Evolutionary conservation across 2,113 vertebrate species (phyloP).

Genomic region (Stomatorhinus ivindoensis): DNA sequence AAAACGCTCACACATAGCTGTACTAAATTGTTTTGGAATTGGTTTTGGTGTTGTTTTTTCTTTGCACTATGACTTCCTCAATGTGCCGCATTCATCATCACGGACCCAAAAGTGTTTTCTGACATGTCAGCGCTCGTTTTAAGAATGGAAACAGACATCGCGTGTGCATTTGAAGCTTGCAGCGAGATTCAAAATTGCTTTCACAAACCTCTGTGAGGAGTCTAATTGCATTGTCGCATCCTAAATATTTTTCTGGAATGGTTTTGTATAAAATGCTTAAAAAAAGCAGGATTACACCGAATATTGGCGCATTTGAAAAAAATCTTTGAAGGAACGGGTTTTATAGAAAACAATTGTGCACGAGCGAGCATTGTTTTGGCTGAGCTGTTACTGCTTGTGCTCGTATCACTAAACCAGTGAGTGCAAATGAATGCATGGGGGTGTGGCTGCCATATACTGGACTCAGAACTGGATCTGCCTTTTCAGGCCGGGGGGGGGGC

Average conservation of each 20-base stretch:
- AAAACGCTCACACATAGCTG: not conserved
- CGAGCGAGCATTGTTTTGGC: not conserved
- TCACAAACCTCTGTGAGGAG: constrained; percentile 40
- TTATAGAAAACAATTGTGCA: not conserved
- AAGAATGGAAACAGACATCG: constrained; percentile 44
- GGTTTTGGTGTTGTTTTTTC: not conserved
- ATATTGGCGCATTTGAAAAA: not conserved
- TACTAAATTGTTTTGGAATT: constrained; percentile 7
- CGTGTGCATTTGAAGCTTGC: constrained; percentile 43
- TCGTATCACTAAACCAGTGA: not conserved
- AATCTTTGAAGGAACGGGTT: not conserved
- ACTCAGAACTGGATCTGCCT: not conserved
- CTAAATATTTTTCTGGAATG: constrained; percentile 45
- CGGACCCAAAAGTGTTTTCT: constrained; percentile 28
- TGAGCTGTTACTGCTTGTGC: not conserved
- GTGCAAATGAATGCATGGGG: not conserved
- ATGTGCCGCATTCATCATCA: constrained; percentile 30
- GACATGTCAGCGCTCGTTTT: constrained; percentile 42
- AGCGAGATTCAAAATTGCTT: constrained; percentile 52
- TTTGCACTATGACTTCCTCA: constrained; percentile 1
- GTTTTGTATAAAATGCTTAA: constrained; percentile 47
- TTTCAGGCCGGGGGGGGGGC: not conserved
- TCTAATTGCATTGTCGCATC: constrained; percentile 50
- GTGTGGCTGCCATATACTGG: not conserved
- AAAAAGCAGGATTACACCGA: constrained; percentile 28